Conservation (phyloP, 2,888 invertebrate species). For the Hetaerina titia region DNA sequence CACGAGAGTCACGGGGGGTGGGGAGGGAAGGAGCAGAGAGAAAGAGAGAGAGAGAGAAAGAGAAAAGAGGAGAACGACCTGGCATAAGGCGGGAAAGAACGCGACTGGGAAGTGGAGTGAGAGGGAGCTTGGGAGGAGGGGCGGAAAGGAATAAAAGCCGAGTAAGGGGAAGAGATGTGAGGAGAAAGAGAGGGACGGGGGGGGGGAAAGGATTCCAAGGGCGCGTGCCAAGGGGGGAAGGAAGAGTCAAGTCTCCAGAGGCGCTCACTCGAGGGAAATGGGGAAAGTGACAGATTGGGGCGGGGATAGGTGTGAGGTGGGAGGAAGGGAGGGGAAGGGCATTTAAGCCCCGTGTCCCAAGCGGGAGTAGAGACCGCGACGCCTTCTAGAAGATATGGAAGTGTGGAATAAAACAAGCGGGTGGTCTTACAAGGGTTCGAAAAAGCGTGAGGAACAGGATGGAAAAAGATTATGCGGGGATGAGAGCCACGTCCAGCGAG, state of each 20-base stretch:
- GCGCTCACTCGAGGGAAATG: background rate
- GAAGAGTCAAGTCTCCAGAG: background rate
- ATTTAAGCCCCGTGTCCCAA: background rate
- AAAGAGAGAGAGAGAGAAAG: background rate
- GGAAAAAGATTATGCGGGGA: background rate
- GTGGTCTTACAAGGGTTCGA: background rate
- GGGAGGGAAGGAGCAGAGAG: background rate
- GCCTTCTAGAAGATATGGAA: background rate
- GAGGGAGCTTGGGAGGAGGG: background rate
- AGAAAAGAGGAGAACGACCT: slow-evolving; percentile 40
- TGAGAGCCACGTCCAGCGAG: background rate
- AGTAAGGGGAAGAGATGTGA: background rate
- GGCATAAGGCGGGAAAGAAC: slow-evolving; percentile 5
- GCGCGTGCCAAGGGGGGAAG: background rate
- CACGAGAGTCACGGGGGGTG: background rate
- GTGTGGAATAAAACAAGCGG: background rate
- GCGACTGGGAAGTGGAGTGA: background rate
- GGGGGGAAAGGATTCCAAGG: background rate
- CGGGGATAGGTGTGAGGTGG: background rate
- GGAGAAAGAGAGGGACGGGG: background rate
- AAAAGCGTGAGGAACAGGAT: background rate
- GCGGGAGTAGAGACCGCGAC: background rate
- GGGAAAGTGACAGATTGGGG: background rate
- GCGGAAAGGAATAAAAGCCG: background rate
- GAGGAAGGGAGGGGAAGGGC: background rate